Evolutionary conservation across 2,797 vertebrate species (phyloP).

Genomic region (Acanthopagrus latus): DNA sequence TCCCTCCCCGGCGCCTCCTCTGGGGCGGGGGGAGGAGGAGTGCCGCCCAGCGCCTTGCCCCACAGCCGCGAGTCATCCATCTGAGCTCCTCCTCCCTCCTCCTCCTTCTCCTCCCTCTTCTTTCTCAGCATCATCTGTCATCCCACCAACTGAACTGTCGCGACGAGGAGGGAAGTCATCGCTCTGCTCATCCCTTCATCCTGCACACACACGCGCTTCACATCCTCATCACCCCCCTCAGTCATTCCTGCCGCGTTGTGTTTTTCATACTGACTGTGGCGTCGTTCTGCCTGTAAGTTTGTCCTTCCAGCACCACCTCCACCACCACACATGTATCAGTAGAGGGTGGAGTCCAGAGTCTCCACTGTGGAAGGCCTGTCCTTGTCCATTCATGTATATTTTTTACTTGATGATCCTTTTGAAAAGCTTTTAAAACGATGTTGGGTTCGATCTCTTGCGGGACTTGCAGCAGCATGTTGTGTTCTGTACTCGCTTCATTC

Average conservation of each 20-base stretch:
- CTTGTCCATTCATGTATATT: conserved; percentile 53
- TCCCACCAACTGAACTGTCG: conserved; percentile 59
- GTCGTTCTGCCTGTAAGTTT: conserved; percentile 74
- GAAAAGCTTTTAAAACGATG: conserved; percentile 52
- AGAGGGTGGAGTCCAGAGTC: conserved; percentile 55
- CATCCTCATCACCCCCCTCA: conserved; percentile 25
- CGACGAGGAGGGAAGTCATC: conserved; percentile 61
- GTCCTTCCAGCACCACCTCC: conserved; percentile 33
- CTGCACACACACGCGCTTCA: conserved; percentile 37
- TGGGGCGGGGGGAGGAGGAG: conserved; percentile 65
- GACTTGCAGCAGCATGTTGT: conserved; percentile 71
- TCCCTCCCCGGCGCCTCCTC: conserved; percentile 56
- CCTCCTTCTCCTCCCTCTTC: conserved; percentile 23
- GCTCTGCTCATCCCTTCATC: conserved; percentile 52
- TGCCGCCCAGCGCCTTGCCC: conserved; percentile 79
- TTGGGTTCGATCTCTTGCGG: conserved; percentile 49
- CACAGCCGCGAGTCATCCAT: conserved; percentile 87
- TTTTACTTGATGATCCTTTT: conserved; percentile 57
- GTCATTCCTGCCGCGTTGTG: conserved; percentile 55
- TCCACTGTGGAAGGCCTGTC: conserved; percentile 57
- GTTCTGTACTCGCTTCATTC: conserved; percentile 69
- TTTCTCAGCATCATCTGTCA: conserved; percentile 57
- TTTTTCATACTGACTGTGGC: conserved; percentile 75
- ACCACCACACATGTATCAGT: conserved; percentile 42
- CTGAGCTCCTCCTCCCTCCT: conserved; percentile 79